Evolutionary conservation across 2,113 vertebrate species (phyloP), one percentile per base, ranked within the genome.

Genomic region (Semicossyphus pulcher): DNA sequence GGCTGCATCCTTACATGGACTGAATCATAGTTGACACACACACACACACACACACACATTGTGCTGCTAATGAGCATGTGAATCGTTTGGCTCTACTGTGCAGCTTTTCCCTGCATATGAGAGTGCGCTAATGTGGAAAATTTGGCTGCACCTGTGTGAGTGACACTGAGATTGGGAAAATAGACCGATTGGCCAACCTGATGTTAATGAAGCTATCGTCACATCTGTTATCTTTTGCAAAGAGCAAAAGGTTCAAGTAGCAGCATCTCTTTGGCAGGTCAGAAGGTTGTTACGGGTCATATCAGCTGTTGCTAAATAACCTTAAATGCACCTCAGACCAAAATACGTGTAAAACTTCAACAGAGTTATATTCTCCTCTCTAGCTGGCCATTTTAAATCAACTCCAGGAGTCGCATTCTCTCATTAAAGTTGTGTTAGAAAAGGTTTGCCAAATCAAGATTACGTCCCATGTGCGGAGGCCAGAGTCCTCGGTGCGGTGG

Each of bases 21-120:
- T 86, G 84, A 85, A 70, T 90, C 80, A 78, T 68, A 77, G 75
- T 25, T 64, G 57, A 78, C 64, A 79, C 54, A 82, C 71, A 76
- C 78, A 56, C 20, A 53, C 54, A 76, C 72, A 80, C 32, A 54
- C 59, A 72, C 37, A 48, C 66, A 78, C 66, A 86, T 70, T 72
- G 74, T 81, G 67, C 60, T 28, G 70, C 76, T 83, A 85, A 86
- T 88, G 65, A 86, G 84, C 76, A 61, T 65, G 81, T 78, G 80
- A 86, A 81, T 81, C 56, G 66, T 70, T 86, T 87, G 81, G 83
- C 81, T 63, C 25, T 9, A 44, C 56, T 26, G 42, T 29, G 47
- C 39, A 32, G 23, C 23, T 10, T 39, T 54, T 31, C 14, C 1
- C 16, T 29, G 18, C 74, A 26, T 41, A 11, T 54, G 25, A 49